A percentile compares a stretch with the other conserved stretches of the same genome.
These are phyloP conservation scores for Morpho helenor DNA, from an alignment of 2,888 invertebrate species.

Conservation along the genomic window DNA sequence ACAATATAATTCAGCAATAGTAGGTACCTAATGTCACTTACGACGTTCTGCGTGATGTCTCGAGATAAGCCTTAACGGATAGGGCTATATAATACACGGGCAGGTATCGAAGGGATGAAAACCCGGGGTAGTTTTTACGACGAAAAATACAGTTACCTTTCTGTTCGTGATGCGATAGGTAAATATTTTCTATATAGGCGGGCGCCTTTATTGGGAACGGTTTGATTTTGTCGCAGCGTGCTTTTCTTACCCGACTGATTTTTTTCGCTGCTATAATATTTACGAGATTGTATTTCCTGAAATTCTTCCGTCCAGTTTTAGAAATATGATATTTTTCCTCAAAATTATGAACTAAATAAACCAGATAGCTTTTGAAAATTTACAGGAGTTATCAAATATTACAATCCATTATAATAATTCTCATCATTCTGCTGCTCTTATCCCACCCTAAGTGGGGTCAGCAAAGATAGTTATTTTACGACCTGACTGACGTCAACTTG, in stretches of 20 bases:
- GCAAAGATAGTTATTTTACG: too few relatives aligned
- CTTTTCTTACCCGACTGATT: slow-evolving; percentile 17
- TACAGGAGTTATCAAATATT: too few relatives aligned
- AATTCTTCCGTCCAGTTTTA: not conserved
- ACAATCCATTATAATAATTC: too few relatives aligned
- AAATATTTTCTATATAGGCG: slow-evolving; percentile 41
- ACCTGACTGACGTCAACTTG: too few relatives aligned
- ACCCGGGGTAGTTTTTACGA: slow-evolving; percentile 62
- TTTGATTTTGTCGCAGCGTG: slow-evolving; percentile 34
- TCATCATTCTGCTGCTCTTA: too few relatives aligned
- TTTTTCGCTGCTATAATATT: too few relatives aligned
- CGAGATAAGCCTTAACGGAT: slow-evolving; percentile 42
- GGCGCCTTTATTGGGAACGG: slow-evolving; percentile 34
- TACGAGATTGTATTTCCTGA: too few relatives aligned
- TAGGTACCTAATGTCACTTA: slow-evolving; percentile 16
- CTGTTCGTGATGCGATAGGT: slow-evolving; percentile 49
- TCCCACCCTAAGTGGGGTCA: too few relatives aligned
- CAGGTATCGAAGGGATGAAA: slow-evolving; percentile 42
- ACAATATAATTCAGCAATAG: slow-evolving; percentile 6
- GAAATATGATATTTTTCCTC: not conserved
- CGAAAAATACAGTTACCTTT: slow-evolving; percentile 52
- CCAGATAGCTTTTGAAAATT: too few relatives aligned
- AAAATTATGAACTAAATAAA: too few relatives aligned
- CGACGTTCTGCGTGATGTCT: slow-evolving; percentile 34
- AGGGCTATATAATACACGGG: slow-evolving; percentile 38